phyloP scores from a whole-genome alignment of 2,797 vertebrate species.

The Apogon hyalosoma region DNA sequence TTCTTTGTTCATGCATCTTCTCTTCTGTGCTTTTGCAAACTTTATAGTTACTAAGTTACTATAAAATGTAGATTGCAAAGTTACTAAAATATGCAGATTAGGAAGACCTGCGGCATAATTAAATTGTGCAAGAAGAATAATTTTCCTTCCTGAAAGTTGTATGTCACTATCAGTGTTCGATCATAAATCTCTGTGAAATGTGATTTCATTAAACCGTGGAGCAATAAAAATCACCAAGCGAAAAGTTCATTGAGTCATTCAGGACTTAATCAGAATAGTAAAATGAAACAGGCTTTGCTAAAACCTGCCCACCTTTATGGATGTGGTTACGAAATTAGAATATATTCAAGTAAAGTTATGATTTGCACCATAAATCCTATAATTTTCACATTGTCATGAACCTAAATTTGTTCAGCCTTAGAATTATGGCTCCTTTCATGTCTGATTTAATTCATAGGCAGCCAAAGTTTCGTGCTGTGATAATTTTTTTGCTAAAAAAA shows the following conservation, averaged over 20 bases:
- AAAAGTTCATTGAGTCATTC: slow-evolving; percentile 69
- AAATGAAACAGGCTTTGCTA: slow-evolving; percentile 61
- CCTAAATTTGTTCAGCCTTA: slow-evolving; percentile 29
- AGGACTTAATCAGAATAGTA: slow-evolving; percentile 73
- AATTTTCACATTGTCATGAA: slow-evolving; percentile 34
- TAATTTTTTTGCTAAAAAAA: slow-evolving; percentile 23
- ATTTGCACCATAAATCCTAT: slow-evolving; percentile 57
- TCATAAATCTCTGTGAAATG: slow-evolving; percentile 73
- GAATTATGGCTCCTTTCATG: slow-evolving; percentile 26
- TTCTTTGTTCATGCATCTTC: neutral
- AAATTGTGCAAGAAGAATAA: slow-evolving; percentile 45
- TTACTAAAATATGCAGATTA: slow-evolving; percentile 18
- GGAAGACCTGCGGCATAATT: slow-evolving; percentile 43
- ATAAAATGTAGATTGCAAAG: neutral
- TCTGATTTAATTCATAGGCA: slow-evolving; percentile 43
- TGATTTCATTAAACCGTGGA: slow-evolving; percentile 71
- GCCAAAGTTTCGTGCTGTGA: slow-evolving; percentile 44
- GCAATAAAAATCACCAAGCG: slow-evolving; percentile 72
- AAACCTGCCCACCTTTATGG: slow-evolving; percentile 55
- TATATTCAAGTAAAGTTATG: slow-evolving; percentile 47
- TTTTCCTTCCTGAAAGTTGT: slow-evolving; percentile 52
- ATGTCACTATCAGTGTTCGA: slow-evolving; percentile 55
- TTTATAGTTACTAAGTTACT: slow-evolving; percentile 10
- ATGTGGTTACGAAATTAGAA: slow-evolving; percentile 48
- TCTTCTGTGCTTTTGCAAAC: neutral